Conservation (phyloP, 2,888 invertebrate genomes). For the Hydrotaea cyrtoneurina region DNA sequence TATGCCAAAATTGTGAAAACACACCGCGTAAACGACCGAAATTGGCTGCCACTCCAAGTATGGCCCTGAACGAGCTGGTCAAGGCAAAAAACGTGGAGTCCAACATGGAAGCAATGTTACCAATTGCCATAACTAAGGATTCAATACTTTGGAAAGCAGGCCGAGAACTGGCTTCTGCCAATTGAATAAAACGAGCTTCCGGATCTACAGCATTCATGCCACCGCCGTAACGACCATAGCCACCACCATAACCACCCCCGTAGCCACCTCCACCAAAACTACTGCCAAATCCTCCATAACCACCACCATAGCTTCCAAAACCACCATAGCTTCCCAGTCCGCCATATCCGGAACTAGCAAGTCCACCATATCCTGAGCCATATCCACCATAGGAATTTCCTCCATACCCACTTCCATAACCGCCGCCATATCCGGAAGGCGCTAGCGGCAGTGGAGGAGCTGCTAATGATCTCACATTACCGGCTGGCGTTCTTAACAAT, state of each 20-base stretch:
- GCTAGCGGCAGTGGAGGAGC: slow-evolving; percentile 72
- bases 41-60: slow-evolving; percentile 97
- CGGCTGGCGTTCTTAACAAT: slow-evolving; percentile 74
- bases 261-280: slow-evolving; percentile 72
- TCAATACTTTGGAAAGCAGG: slow-evolving; percentile 98
- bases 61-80: slow-evolving; percentile 96
- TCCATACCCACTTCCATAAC: slow-evolving; percentile 39
- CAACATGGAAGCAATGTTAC: slow-evolving; percentile 97
- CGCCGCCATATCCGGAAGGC: slow-evolving; percentile 57
- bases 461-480: slow-evolving; percentile 75
- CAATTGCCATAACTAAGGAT: slow-evolving; percentile 93
- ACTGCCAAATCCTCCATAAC: slow-evolving; percentile 59
- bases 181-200: slow-evolving; percentile 86
- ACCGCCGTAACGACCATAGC: slow-evolving; percentile 74
- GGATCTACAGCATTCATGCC: slow-evolving; percentile 76
- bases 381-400: slow-evolving; percentile 73
- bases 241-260: slow-evolving; percentile 73
- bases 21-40: slow-evolving; percentile 91
- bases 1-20: slow-evolving; percentile 92
- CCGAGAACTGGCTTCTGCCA: slow-evolving; percentile 94
- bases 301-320: slow-evolving; percentile 63
- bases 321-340: slow-evolving; percentile 65
- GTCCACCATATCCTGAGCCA: slow-evolving; percentile 66
- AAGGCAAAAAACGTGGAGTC: slow-evolving; percentile 98
- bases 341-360: slow-evolving; percentile 63